A percentile compares a stretch with the other conserved stretches of the same genome.
phyloP scores from a whole-genome alignment of 2,888 invertebrate species.

The Salticus scenicus region DNA sequence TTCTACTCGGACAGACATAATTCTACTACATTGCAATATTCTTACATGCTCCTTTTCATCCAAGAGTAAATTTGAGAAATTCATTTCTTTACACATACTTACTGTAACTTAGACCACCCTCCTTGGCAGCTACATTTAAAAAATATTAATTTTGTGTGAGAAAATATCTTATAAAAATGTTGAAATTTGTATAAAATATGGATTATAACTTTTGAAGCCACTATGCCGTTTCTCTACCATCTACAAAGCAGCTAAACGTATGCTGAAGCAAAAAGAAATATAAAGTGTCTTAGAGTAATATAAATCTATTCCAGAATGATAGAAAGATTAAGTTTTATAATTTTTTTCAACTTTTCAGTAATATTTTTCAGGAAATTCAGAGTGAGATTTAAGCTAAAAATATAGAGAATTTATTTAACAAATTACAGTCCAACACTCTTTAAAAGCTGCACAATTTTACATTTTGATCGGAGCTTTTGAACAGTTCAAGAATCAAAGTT shows the following conservation, averaged over 20 bases:
- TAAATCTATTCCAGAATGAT: no score
- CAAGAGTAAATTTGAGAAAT: background rate
- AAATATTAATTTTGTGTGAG: constrained; percentile 26
- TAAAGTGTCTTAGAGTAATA: background rate
- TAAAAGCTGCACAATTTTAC: no score
- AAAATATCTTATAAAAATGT: background rate
- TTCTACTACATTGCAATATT: constrained; percentile 2
- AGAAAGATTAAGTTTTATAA: no score
- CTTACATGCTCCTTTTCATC: constrained; percentile 28
- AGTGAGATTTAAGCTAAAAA: no score
- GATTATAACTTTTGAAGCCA: background rate
- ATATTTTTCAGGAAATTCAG: no score
- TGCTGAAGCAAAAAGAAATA: background rate
- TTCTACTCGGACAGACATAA: constrained; percentile 5
- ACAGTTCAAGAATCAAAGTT: no score
- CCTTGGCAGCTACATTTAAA: constrained; percentile 58
- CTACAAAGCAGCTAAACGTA: background rate
- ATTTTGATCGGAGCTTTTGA: no score
- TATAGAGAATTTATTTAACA: no score
- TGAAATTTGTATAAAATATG: background rate
- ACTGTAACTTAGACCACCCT: constrained; percentile 51
- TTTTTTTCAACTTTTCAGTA: no score
- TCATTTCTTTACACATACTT: constrained; percentile 29
- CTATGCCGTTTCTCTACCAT: background rate
- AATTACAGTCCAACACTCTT: no score